Percentiles rank a stretch among this genome's conserved stretches.
Conservation (phyloP, 1,140 invertebrate species). For the Chrysopa pallens region DNA sequence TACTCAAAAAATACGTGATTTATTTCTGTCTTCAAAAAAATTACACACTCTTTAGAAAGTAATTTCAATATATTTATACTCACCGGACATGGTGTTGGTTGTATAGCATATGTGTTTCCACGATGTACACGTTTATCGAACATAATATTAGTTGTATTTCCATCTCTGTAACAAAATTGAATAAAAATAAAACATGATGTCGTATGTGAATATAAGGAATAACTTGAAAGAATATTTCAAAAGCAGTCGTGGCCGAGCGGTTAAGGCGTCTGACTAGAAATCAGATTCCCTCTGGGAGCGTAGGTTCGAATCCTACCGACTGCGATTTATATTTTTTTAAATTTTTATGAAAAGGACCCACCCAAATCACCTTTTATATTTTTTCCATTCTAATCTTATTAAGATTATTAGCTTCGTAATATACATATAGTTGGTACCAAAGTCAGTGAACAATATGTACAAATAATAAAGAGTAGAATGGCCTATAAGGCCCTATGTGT, state of each 20-base stretch:
- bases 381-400: too few species aligned
- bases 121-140: slow-evolving; percentile 65
- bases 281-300: slow-evolving; percentile 42
- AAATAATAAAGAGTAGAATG: too few species aligned
- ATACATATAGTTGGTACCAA: too few species aligned
- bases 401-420: too few species aligned
- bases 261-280: slow-evolving; percentile 44
- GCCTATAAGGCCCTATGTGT: too few species aligned
- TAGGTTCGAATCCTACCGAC: slow-evolving; percentile 38
- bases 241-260: slow-evolving; percentile 34
- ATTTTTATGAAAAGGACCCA: slow-evolving; percentile 5
- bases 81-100: slow-evolving; percentile 33
- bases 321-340: slow-evolving; percentile 18
- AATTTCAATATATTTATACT: slow-evolving; percentile 14
- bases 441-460: too few species aligned
- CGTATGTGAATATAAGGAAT: too few species aligned
- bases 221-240: neutral
- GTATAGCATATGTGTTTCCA: slow-evolving; percentile 53
- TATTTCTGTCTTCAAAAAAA: too few species aligned
- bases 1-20: too few species aligned
- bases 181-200: neutral
- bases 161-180: slow-evolving; percentile 21
- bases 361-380: too few species aligned
- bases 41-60: too few species aligned
- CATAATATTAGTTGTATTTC: slow-evolving; percentile 51